Percentiles rank a stretch among this genome's conserved stretches.
Conservation (phyloP, 2,888 invertebrate species). For the Amblyjoppa proteus region DNA sequence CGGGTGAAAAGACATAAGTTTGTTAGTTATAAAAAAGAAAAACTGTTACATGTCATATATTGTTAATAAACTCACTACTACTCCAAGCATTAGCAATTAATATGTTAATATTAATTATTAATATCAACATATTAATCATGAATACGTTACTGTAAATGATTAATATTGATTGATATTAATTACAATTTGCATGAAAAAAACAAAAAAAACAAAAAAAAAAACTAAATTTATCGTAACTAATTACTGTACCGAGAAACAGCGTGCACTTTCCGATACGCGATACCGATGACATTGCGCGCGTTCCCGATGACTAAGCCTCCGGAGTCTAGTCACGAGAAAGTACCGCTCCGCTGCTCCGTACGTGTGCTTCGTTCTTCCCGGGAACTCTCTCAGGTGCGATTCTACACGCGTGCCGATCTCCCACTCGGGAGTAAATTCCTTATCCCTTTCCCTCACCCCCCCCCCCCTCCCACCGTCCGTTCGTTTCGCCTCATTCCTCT, state of each 20-base stretch:
- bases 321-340: slow-evolving; percentile 30
- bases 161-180: too few relatives aligned
- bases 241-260: not conserved
- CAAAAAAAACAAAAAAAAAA: not conserved
- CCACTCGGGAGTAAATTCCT: slow-evolving; percentile 10
- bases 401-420: slow-evolving; percentile 58
- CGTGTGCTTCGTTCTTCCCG: slow-evolving; percentile 24
- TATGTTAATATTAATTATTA: too few relatives aligned
- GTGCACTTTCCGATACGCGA: not conserved
- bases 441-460: not conserved
- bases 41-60: too few relatives aligned
- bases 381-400: slow-evolving; percentile 57
- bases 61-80: too few relatives aligned
- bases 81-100: too few relatives aligned
- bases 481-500: slow-evolving; percentile 35
- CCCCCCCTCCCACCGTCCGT: not conserved
- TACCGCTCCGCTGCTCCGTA: slow-evolving; percentile 8
- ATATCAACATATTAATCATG: too few relatives aligned
- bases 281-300: slow-evolving; percentile 45
- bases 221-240: slow-evolving; percentile 2
- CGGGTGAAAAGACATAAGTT: too few relatives aligned
- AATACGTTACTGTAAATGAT: too few relatives aligned
- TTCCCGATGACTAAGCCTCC: slow-evolving; percentile 49
- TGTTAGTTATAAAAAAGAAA: too few relatives aligned
- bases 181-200: not conserved